Evolutionary conservation across 2,888 invertebrate genomes (phyloP).

Genomic region (Cantharis rustica): DNA sequence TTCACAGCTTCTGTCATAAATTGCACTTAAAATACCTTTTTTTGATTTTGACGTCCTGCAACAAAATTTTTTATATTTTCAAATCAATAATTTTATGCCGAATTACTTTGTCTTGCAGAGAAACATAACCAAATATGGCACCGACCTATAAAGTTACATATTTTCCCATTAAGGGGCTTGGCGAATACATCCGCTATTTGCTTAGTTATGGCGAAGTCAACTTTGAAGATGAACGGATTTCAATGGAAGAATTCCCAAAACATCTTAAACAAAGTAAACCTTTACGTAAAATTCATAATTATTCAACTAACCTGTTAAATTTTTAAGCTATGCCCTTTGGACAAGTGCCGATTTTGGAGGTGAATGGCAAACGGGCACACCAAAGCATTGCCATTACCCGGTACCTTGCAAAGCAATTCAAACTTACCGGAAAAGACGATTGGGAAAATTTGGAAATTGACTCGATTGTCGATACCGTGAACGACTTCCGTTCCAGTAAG

Average conservation of each 20-base stretch:
- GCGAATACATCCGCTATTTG: constrained; percentile 66
- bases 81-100: no score
- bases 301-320: not conserved
- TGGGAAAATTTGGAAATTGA: constrained; percentile 69
- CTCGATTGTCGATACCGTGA: constrained; percentile 63
- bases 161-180: constrained; percentile 66
- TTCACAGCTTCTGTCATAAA: no score
- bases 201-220: constrained; percentile 65
- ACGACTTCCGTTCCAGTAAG: constrained; percentile 66
- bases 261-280: constrained; percentile 44
- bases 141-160: constrained; percentile 65
- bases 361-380: constrained; percentile 64
- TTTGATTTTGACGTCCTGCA: no score
- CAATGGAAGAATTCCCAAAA: constrained; percentile 49
- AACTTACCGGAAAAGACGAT: constrained; percentile 61
- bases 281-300: not conserved
- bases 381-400: constrained; percentile 66
- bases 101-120: not conserved
- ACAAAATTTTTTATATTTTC: no score
- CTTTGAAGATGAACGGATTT: constrained; percentile 66
- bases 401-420: constrained; percentile 66
- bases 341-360: constrained; percentile 65
- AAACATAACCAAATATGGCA: constrained; percentile 39
- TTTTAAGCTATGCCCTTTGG: constrained; percentile 65
- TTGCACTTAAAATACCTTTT: no score